A percentile compares a stretch with the other conserved stretches of the same genome.
Conservation (phyloP, 2,797 vertebrate genomes). For the Nyctibius grandis region DNA sequence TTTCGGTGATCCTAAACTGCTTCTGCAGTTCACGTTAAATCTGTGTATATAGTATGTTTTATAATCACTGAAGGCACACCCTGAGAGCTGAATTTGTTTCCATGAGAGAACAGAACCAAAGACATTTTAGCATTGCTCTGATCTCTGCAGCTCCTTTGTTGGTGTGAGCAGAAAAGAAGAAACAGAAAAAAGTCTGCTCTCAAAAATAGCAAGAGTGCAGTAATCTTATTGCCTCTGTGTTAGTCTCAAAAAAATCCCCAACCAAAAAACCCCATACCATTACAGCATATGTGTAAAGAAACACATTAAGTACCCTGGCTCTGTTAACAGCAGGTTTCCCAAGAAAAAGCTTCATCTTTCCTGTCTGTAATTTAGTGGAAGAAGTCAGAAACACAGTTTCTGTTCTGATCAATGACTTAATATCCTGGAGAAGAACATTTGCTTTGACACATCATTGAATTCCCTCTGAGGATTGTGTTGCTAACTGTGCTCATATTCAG, state of each 20-base stretch:
- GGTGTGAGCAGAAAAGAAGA: neutral
- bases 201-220: neutral
- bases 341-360: neutral
- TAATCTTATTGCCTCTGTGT: neutral
- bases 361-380: neutral
- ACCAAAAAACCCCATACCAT: neutral
- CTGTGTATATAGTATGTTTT: neutral
- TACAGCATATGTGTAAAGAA: neutral
- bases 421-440: neutral
- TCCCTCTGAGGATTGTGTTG: neutral
- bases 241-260: neutral
- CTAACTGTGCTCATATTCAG: neutral
- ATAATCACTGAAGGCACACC: neutral
- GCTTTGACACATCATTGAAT: neutral
- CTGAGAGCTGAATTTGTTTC: neutral
- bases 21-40: neutral
- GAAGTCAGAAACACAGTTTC: neutral
- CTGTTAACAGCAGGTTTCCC: neutral
- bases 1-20: neutral
- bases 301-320: neutral
- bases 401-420: neutral
- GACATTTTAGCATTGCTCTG: neutral
- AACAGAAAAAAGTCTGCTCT: neutral
- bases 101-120: neutral
- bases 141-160: neutral